These are phyloP conservation scores for Orius laevigatus DNA, from an alignment of 1,140 invertebrate species.

Conservation along the genomic window DNA sequence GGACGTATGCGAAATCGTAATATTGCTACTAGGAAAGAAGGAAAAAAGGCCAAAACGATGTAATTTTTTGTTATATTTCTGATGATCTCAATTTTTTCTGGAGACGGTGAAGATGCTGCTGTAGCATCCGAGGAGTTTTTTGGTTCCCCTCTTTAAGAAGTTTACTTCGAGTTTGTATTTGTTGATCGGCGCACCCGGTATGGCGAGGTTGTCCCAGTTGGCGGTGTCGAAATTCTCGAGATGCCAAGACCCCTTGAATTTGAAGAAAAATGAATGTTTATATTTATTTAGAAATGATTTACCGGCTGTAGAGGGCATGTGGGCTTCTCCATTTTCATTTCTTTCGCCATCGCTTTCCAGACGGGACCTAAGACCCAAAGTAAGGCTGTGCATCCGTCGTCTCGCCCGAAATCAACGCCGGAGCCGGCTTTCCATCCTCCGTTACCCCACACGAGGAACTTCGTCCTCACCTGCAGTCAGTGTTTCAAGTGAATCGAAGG, in stretches of 20 bases:
- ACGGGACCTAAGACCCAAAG: slow-evolving; percentile 2
- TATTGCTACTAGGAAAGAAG: too few species aligned
- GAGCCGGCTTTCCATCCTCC: slow-evolving; percentile 7
- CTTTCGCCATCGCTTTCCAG: slow-evolving; percentile 6
- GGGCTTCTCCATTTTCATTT: neutral
- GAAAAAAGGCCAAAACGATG: too few species aligned
- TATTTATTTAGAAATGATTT: too few species aligned
- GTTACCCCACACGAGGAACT: slow-evolving; percentile 1
- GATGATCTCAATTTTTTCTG: neutral
- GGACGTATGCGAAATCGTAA: too few species aligned
- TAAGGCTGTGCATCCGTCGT: slow-evolving; percentile 1
- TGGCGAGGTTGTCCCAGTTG: slow-evolving; percentile 4
- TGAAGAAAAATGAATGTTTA: too few species aligned
- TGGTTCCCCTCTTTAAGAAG: neutral
- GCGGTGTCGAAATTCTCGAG: neutral
- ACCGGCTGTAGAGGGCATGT: neutral
- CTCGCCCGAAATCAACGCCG: neutral
- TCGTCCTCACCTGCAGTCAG: slow-evolving; percentile 5
- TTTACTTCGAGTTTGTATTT: slow-evolving; percentile 6
- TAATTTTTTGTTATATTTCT: too few species aligned
- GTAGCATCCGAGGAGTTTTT: slow-evolving; percentile 1
- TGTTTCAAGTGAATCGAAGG: too few species aligned
- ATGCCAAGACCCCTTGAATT: neutral
- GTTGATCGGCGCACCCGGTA: slow-evolving; percentile 2
- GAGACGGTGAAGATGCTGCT: slow-evolving; percentile 1